Evolutionary conservation across 2,797 vertebrate genomes (phyloP).

Genomic region (Erethizon dorsatum): DNA sequence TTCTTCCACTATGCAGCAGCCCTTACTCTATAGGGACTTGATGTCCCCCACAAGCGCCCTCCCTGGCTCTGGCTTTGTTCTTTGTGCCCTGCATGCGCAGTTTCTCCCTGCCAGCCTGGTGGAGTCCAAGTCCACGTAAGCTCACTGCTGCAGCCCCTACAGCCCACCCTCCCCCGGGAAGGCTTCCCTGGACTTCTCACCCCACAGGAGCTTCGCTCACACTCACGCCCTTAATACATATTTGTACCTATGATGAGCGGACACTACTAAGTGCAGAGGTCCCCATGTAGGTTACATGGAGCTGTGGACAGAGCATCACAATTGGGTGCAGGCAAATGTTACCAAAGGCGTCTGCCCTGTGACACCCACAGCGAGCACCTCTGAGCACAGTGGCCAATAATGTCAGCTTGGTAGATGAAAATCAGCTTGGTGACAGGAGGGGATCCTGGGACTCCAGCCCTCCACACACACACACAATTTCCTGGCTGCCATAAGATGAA

Average conservation of each 20-base stretch:
- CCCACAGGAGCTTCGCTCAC: neutral
- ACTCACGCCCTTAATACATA: neutral
- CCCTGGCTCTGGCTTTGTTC: neutral
- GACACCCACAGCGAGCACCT: neutral
- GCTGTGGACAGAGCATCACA: neutral
- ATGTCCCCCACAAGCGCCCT: neutral
- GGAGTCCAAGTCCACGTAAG: neutral
- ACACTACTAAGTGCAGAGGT: neutral
- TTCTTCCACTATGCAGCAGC: neutral
- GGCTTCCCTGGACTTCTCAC: neutral
- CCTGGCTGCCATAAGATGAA: neutral
- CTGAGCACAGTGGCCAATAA: neutral
- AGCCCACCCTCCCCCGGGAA: neutral
- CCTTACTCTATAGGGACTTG: neutral
- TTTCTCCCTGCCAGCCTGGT: neutral
- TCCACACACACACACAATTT: neutral
- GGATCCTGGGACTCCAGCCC: neutral
- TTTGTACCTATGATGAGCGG: neutral
- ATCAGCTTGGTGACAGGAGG: neutral
- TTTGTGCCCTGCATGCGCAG: neutral
- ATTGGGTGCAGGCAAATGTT: fast-evolving
- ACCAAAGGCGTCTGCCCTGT: neutral
- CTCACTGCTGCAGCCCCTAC: too few relatives aligned
- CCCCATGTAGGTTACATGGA: fast-evolving
- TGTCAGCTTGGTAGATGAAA: fast-evolving